These are phyloP conservation scores for Echiichthys vipera DNA, from an alignment of 2,797 vertebrate genomes.

Conservation along the genomic window DNA sequence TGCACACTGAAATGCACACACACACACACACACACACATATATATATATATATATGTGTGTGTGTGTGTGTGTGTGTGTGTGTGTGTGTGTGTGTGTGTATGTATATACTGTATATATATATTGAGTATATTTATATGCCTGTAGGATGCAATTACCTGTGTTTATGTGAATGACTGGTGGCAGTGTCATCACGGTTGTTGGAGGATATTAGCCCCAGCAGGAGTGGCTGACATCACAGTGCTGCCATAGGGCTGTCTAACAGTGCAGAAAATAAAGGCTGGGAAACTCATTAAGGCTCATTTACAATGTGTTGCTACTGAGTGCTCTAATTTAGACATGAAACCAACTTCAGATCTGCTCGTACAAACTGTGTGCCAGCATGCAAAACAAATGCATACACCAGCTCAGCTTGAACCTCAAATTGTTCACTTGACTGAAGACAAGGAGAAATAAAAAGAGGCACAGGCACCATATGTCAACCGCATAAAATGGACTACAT, in stretches of 20 bases:
- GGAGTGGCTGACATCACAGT: conserved; percentile 66
- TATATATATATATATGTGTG: conserved; percentile 14
- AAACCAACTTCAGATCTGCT: conserved; percentile 65
- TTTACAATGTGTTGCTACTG: conserved; percentile 68
- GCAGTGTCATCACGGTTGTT: conserved; percentile 71
- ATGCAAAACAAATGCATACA: conserved; percentile 46
- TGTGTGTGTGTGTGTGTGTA: too few relatives aligned
- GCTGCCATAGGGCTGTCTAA: conserved; percentile 79
- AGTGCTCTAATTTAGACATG: conserved; percentile 71
- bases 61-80: too few relatives aligned
- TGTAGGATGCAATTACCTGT: conserved; percentile 78
- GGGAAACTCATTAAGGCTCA: conserved; percentile 80
- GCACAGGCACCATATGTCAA: background rate
- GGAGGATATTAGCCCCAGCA: conserved; percentile 79
- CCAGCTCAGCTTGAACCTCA: conserved; percentile 24
- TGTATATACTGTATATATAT: conserved; percentile 28
- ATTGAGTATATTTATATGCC: conserved; percentile 57
- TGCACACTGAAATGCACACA: conserved; percentile 10
- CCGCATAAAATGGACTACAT: background rate
- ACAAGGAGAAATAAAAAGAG: background rate
- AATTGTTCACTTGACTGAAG: conserved; percentile 35
- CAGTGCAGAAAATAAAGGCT: conserved; percentile 85
- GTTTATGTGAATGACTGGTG: conserved; percentile 70
- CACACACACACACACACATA: background rate
- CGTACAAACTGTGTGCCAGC: conserved; percentile 49